Evolutionary conservation across 2,797 vertebrate genomes (phyloP).

Genomic region (Ctenopoma kingsleyae): DNA sequence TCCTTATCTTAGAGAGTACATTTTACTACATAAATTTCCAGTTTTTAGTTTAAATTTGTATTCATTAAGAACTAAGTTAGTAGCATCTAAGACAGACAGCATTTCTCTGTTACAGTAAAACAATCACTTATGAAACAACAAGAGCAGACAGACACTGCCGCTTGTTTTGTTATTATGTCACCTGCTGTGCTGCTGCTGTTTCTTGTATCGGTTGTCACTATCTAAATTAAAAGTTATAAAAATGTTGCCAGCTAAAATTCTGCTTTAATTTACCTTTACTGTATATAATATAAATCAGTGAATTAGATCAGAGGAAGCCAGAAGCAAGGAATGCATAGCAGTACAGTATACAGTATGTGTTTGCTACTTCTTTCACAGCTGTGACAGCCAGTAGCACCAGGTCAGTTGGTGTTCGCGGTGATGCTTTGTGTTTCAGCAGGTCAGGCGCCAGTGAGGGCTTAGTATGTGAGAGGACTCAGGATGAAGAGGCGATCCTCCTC

Average conservation of each 20-base stretch:
- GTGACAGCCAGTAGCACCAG: constrained; percentile 14
- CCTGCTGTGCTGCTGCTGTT: neutral
- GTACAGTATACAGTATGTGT: constrained; percentile 1
- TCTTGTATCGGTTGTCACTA: constrained; percentile 2
- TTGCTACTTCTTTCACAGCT: constrained; percentile 7
- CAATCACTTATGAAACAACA: constrained; percentile 13
- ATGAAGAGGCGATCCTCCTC: constrained; percentile 98
- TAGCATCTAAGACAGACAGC: constrained; percentile 30
- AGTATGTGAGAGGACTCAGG: constrained; percentile 95
- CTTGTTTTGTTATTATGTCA: neutral
- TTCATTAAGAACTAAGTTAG: constrained; percentile 26
- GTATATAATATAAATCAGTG: constrained; percentile 8
- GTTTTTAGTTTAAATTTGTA: constrained; percentile 15
- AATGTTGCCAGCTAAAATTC: constrained; percentile 57
- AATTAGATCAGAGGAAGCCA: constrained; percentile 14
- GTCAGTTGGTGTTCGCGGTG: neutral
- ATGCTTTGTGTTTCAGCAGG: neutral
- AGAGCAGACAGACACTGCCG: constrained; percentile 20
- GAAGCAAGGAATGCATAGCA: constrained; percentile 29
- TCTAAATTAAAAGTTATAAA: constrained; percentile 53
- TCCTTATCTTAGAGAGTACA: constrained; percentile 11
- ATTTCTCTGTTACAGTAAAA: constrained; percentile 45
- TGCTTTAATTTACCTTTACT: constrained; percentile 14
- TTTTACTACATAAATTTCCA: constrained; percentile 25
- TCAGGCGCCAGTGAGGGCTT: constrained; percentile 60